Evolutionary conservation across 2,888 invertebrate genomes (phyloP).

Genomic region (Spodoptera exigua): DNA sequence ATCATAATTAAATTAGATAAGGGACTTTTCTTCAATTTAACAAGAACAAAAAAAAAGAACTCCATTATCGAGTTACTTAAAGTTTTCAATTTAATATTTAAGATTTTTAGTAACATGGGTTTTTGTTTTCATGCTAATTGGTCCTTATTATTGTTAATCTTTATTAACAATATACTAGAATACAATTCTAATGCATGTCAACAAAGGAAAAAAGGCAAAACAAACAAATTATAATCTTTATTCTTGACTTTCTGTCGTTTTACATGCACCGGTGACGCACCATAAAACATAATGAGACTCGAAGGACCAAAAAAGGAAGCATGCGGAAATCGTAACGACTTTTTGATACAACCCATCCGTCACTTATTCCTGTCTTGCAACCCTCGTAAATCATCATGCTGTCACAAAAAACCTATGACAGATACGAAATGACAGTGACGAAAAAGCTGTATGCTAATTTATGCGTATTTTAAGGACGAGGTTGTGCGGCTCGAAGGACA

Average conservation of each 20-base stretch:
- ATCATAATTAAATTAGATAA: slow-evolving; percentile 32
- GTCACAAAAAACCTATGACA: slow-evolving; percentile 35
- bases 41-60: slow-evolving; percentile 20
- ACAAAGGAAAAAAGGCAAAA: too few species aligned
- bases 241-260: too few species aligned
- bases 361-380: slow-evolving; percentile 40
- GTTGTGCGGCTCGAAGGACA: neutral
- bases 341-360: slow-evolving; percentile 50
- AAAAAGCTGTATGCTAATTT: slow-evolving; percentile 41
- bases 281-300: slow-evolving; percentile 10
- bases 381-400: slow-evolving; percentile 48
- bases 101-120: slow-evolving; percentile 10
- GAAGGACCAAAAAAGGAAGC: slow-evolving; percentile 22
- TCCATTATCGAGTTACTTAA: slow-evolving; percentile 31
- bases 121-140: slow-evolving; percentile 2
- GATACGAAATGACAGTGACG: slow-evolving; percentile 19
- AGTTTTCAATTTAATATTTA: slow-evolving; percentile 34
- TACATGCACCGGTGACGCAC: neutral
- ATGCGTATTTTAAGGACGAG: slow-evolving; percentile 7
- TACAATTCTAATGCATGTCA: too few species aligned
- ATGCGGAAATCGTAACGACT: slow-evolving; percentile 49
- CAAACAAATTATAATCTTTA: too few species aligned
- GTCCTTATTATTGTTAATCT: too few species aligned
- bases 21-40: slow-evolving; percentile 11
- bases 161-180: too few species aligned